Percentiles rank a stretch among this genome's conserved stretches.
phyloP scores from a whole-genome alignment of 2,113 vertebrate genomes.

The Ctenodactylus gundi region DNA sequence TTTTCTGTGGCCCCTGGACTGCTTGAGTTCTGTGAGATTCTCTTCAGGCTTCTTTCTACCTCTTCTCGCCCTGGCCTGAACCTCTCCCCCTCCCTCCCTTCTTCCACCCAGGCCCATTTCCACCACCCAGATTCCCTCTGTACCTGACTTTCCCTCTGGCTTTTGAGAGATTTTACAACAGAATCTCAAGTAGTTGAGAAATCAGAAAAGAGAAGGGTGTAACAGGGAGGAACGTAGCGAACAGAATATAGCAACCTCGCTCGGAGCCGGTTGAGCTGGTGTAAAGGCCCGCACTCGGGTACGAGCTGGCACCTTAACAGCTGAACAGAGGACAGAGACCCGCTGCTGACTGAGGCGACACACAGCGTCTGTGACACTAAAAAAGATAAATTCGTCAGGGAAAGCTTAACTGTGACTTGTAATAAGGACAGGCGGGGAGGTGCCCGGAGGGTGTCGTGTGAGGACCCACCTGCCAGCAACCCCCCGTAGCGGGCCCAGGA shows the following conservation, averaged over 20 bases:
- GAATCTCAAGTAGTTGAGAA: neutral
- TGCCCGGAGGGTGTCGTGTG: neutral
- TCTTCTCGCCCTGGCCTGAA: fast-evolving
- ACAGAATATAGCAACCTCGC: neutral
- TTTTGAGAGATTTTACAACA: neutral
- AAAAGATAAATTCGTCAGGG: slow-evolving; percentile 54
- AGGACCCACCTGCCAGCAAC: slow-evolving; percentile 2
- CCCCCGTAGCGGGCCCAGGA: neutral
- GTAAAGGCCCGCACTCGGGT: slow-evolving; percentile 23
- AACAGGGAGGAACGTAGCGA: neutral
- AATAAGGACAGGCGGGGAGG: slow-evolving; percentile 52
- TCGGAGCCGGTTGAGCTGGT: neutral
- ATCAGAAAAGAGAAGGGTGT: neutral
- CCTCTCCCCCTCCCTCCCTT: fast-evolving
- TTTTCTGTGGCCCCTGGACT: neutral
- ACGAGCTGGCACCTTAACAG: slow-evolving; percentile 33
- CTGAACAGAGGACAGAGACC: slow-evolving; percentile 35
- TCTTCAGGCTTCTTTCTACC: neutral
- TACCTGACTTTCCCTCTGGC: neutral
- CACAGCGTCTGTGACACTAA: neutral
- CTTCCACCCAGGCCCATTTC: neutral
- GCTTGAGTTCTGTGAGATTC: neutral
- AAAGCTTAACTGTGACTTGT: slow-evolving; percentile 42
- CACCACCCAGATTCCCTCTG: neutral
- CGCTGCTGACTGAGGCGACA: neutral